Conservation (phyloP, 2,797 vertebrate species). For the Argyrosomus regius region DNA sequence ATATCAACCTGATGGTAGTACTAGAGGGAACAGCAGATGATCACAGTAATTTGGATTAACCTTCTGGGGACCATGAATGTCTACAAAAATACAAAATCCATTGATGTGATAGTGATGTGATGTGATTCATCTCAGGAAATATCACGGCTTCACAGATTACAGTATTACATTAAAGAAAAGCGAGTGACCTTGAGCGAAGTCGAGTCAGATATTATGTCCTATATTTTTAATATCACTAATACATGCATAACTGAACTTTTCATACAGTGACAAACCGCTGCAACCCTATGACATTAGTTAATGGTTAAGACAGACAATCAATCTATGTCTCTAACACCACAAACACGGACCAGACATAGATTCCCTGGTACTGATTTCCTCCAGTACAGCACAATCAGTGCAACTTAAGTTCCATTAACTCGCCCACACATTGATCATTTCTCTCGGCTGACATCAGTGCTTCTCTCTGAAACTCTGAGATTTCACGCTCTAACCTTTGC, state of each 20-base stretch:
- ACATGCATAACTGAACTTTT: no score
- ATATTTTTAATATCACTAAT: no score
- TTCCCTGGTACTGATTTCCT: neutral
- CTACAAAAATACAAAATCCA: no score
- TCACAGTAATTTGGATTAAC: no score
- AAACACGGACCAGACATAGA: neutral
- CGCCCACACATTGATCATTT: conserved; percentile 18
- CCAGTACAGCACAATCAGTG: neutral
- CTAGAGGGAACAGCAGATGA: no score
- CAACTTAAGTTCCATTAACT: conserved; percentile 17
- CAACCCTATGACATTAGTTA: neutral
- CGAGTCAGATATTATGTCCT: no score
- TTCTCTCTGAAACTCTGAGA: neutral
- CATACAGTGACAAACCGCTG: no score
- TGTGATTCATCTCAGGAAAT: neutral
- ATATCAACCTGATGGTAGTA: no score
- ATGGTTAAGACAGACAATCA: neutral
- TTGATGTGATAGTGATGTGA: neutral
- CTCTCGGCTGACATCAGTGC: conserved; percentile 6
- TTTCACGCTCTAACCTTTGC: neutral
- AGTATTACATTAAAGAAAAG: no score
- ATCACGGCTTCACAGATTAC: no score
- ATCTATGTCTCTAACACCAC: neutral
- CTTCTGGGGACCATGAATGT: no score
- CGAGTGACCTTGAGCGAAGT: no score